Evolutionary conservation across 2,113 vertebrate species (phyloP).

Genomic region (Epinephelus cyanopodus): DNA sequence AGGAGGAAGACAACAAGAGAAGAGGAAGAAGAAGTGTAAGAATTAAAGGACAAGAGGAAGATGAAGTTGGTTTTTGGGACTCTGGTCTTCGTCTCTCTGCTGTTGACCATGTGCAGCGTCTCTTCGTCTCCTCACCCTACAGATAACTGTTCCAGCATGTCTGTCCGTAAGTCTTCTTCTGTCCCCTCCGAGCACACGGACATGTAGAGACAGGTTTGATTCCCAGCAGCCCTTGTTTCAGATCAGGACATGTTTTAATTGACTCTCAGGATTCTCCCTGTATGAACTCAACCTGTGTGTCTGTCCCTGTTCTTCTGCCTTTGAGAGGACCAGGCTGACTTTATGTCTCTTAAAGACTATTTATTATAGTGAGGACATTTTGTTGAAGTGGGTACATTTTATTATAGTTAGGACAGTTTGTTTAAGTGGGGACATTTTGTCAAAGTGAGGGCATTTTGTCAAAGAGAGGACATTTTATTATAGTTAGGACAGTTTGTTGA

Average conservation of each 20-base stretch:
- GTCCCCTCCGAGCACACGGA: background rate
- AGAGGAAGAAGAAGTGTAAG: background rate
- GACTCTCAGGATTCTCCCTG: background rate
- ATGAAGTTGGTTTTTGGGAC: conserved; percentile 26
- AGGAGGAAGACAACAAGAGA: background rate
- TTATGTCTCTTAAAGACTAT: background rate
- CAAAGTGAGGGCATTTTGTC: too few species aligned
- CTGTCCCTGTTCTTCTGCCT: background rate
- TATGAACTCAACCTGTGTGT: background rate
- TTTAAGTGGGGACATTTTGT: too few species aligned
- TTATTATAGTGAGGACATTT: too few species aligned
- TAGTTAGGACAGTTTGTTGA: background rate
- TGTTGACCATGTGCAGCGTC: background rate
- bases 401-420: too few species aligned
- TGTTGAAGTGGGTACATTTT: too few species aligned
- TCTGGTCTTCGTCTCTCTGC: conserved; percentile 34
- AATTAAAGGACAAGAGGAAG: conserved; percentile 2
- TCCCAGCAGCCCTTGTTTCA: background rate
- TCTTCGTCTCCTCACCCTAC: background rate
- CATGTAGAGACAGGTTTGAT: background rate
- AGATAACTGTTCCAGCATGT: conserved; percentile 50
- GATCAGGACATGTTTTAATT: background rate
- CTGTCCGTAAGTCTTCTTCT: conserved; percentile 54
- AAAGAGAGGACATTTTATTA: background rate
- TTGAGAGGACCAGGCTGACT: background rate